Percentiles rank a stretch among this genome's conserved stretches.
Evolutionary conservation across 2,797 vertebrate genomes (phyloP).

Genomic region (Denticeps clupeoides): DNA sequence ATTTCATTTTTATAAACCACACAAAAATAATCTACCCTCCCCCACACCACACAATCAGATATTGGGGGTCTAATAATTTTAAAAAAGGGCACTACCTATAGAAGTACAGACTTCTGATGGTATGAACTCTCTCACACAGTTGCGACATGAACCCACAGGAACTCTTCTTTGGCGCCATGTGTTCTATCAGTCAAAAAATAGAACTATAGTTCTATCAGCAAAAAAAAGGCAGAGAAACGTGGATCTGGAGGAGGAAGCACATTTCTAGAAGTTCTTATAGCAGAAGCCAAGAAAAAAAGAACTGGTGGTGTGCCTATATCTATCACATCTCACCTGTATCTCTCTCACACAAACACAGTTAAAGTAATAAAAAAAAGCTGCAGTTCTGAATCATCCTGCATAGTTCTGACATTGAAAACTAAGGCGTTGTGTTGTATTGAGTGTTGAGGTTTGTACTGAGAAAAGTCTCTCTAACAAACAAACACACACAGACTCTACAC

Average conservation of each 20-base stretch:
- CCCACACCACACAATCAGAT: too few species aligned
- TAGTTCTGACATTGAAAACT: slow-evolving; percentile 61
- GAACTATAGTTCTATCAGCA: slow-evolving; percentile 2
- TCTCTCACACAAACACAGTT: background rate
- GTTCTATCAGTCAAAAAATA: slow-evolving; percentile 36
- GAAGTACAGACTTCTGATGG: slow-evolving; percentile 10
- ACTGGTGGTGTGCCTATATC: too few species aligned
- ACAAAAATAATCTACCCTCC: slow-evolving; percentile 69
- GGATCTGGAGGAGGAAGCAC: background rate
- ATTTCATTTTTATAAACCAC: slow-evolving; percentile 53
- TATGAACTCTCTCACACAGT: slow-evolving; percentile 25
- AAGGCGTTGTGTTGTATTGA: slow-evolving; percentile 61
- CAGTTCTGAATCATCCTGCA: slow-evolving; percentile 65
- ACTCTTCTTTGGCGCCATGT: slow-evolving; percentile 53
- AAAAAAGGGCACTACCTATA: background rate
- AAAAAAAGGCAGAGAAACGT: slow-evolving; percentile 4
- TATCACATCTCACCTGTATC: too few species aligned
- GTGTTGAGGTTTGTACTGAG: slow-evolving; percentile 43
- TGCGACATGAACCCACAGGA: slow-evolving; percentile 33
- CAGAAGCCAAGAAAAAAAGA: too few species aligned
- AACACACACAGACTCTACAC: background rate
- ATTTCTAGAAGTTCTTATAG: slow-evolving; percentile 1
- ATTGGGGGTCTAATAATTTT: too few species aligned
- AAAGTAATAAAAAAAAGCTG: background rate
- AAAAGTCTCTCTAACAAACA: slow-evolving; percentile 27